Base-by-base conservation (phyloP, 30 jellyfish, hydroid and myxozoan genomes). In the Phacellophora camtschatica region DNA sequence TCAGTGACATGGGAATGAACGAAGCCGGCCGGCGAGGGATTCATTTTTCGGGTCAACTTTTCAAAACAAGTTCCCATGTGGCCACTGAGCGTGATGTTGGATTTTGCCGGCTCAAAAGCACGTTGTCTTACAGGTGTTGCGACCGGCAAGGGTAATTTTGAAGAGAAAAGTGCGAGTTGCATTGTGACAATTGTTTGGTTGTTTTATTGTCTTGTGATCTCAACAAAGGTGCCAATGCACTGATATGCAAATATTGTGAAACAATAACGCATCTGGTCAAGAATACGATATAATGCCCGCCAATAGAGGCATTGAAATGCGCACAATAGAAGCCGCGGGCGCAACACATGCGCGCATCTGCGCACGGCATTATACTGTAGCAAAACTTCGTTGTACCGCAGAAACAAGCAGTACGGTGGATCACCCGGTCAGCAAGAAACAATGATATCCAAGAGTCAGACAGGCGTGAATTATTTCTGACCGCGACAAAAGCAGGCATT, bases 261-360 rank as follows among this genome's bases (percentile, higher is more conserved):
- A 80, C 83, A 80, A 80, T 80, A 64, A 65, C 68, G 74, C 84
- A 64, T 64, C 70, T 46, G 77, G 33, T 20, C 22, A 68, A 24
- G 66, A 63, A 53, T 66, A 77, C 77, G 68, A 19, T 4, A 84
- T 84, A 84, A 71, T 84, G 81, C 95, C 33, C 84, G 82, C 86
- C 43, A 50, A 84, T n/a, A 32, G 78, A 67, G 95, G 87, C 80
- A 67, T 84, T 71, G 86, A 71, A 61, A 45, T 41, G 74, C 86
- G 74, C 58, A 87, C 96, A 87, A 87, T 87, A 66, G 86, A 77
- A 87, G 89, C 96, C 92, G 96, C 92, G 39, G 96, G 92, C 88
- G 82, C 86, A 87, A 61, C 92, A 77, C 86, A 87, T 87, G 89
- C 86, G 89, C 96, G 84, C 85, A 77, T 87, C 89, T 87, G 92